A percentile compares a stretch with the other conserved stretches of the same genome.
These are phyloP conservation scores for Aix galericulata DNA, from an alignment of 2,113 vertebrate species.

Conservation along the genomic window DNA sequence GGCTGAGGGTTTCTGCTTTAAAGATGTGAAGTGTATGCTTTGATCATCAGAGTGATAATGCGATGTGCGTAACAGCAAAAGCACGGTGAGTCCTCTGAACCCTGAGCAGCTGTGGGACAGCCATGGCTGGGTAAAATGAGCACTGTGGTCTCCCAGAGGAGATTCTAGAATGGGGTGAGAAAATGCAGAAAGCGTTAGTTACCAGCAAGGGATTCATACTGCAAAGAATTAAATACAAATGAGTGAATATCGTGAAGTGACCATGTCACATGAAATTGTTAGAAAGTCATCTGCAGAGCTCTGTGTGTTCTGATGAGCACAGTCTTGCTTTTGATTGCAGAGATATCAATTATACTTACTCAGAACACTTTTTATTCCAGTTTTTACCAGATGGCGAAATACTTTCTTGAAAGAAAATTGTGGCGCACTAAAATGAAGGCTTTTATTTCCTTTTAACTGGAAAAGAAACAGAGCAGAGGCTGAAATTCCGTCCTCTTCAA, in stretches of 20 bases:
- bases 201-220: not conserved
- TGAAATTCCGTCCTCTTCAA: not conserved
- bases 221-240: not conserved
- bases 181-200: not conserved
- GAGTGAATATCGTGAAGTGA: not conserved
- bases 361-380: not conserved
- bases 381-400: not conserved
- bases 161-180: not conserved
- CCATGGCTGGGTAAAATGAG: not conserved
- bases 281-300: not conserved
- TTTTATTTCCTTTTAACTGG: not conserved
- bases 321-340: not conserved
- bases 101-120: not conserved
- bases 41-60: fast-evolving
- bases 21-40: not conserved
- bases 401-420: not conserved
- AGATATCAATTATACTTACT: not conserved
- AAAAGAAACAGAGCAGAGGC: not conserved
- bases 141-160: not conserved
- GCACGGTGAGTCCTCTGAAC: not conserved
- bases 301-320: not conserved
- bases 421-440: not conserved
- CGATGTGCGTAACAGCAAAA: not conserved
- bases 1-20: not conserved
- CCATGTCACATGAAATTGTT: not conserved